Conservation (phyloP, 2,797 vertebrate genomes). For the Ataeniobius toweri region DNA sequence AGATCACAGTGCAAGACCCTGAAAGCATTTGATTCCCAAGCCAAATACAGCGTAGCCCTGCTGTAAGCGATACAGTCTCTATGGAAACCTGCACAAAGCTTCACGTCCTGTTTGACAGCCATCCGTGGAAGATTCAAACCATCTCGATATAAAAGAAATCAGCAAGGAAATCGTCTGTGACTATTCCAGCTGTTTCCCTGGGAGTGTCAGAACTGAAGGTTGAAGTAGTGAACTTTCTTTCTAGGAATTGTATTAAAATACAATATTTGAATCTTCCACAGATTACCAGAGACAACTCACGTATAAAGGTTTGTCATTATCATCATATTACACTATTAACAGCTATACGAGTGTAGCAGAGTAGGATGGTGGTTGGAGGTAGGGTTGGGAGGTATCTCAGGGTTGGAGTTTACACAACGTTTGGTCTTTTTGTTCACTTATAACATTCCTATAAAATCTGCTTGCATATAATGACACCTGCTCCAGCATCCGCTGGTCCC, state of each 20-base stretch:
- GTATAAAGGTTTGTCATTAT: conserved; percentile 35
- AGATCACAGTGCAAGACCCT: conserved; percentile 73
- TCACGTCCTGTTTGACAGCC: conserved; percentile 36
- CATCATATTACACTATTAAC: conserved; percentile 56
- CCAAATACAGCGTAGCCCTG: conserved; percentile 62
- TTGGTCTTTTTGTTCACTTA: conserved; percentile 71
- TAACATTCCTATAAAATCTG: conserved; percentile 73
- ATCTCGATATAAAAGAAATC: conserved; percentile 21
- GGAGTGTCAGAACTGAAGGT: background rate
- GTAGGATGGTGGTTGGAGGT: conserved; percentile 74
- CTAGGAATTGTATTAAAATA: conserved; percentile 7
- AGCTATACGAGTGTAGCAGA: conserved; percentile 66
- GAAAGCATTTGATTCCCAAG: conserved; percentile 52
- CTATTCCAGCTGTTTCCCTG: background rate
- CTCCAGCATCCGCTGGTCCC: conserved; percentile 5
- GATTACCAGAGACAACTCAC: conserved; percentile 39
- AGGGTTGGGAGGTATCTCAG: conserved; percentile 75
- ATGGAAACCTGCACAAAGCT: conserved; percentile 35
- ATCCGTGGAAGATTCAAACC: conserved; percentile 35
- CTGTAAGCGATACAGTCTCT: conserved; percentile 41
- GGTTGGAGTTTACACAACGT: conserved; percentile 72
- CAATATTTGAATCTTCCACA: conserved; percentile 39
- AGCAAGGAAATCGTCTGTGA: conserved; percentile 8
- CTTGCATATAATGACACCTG: conserved; percentile 74
- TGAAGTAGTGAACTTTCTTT: conserved; percentile 3